These are phyloP conservation scores for Rosalia funebris DNA, from an alignment of 2,888 invertebrate genomes.

Conservation along the genomic window DNA sequence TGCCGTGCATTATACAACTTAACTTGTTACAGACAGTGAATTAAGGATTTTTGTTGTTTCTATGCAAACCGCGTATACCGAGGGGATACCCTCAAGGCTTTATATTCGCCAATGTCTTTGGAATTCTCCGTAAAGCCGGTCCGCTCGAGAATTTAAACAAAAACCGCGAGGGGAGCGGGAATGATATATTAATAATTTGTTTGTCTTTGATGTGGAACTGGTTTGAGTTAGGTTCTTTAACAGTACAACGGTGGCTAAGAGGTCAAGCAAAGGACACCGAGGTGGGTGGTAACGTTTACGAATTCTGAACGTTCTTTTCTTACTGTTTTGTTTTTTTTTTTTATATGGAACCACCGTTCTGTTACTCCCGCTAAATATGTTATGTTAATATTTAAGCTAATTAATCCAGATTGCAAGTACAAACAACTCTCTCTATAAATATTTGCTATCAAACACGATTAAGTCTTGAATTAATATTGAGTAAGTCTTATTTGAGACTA, in stretches of 20 bases:
- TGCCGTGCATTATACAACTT: background rate
- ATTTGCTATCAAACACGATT: no score
- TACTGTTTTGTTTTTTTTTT: no score
- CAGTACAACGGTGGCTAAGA: background rate
- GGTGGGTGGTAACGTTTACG: background rate
- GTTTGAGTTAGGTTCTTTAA: slow-evolving; percentile 1
- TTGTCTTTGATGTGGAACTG: slow-evolving; percentile 10
- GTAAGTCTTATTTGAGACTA: no score
- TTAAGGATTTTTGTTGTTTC: background rate
- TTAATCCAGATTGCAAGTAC: no score
- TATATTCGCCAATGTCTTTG: slow-evolving; percentile 1
- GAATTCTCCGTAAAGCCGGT: slow-evolving; percentile 1
- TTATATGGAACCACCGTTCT: no score
- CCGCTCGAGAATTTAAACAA: background rate
- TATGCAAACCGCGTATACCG: background rate
- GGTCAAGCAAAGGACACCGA: slow-evolving; percentile 5
- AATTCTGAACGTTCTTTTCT: background rate
- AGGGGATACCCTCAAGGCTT: background rate
- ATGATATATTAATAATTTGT: slow-evolving; percentile 8
- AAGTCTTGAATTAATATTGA: no score
- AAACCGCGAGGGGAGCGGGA: background rate
- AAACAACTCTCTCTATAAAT: no score
- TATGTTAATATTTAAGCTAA: no score
- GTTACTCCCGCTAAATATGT: no score
- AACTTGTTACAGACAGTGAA: background rate